Conservation (phyloP, 2,888 invertebrate species). For the Sinopyrophorus schimmeli region DNA sequence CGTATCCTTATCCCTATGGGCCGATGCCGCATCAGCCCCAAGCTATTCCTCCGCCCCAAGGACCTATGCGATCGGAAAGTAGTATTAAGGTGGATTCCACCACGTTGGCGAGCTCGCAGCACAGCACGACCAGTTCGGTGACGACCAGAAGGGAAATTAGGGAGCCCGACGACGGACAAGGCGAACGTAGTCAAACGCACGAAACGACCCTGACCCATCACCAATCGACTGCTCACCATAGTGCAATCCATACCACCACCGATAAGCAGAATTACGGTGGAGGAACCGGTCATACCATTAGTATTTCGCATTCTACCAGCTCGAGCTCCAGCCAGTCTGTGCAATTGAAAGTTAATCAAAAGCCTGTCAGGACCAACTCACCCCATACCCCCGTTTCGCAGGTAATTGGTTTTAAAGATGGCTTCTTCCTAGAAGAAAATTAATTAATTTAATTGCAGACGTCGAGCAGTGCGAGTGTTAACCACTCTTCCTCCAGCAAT, state of each 20-base stretch:
- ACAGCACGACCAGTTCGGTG: conserved; percentile 72
- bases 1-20: conserved; percentile 73
- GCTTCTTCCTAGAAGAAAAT: not conserved
- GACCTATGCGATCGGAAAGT: conserved; percentile 38
- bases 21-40: conserved; percentile 75
- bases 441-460: conserved; percentile 33
- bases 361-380: conserved; percentile 50
- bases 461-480: conserved; percentile 56
- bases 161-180: conserved; percentile 55
- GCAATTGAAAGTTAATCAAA: conserved; percentile 54
- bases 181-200: conserved; percentile 65
- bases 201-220: conserved; percentile 69
- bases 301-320: conserved; percentile 70
- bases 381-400: conserved; percentile 44
- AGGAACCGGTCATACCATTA: conserved; percentile 58
- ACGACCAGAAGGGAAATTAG: conserved; percentile 70
- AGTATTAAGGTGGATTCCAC: conserved; percentile 48
- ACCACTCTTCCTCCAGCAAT: conserved; percentile 55
- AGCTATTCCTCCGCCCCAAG: conserved; percentile 68
- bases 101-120: conserved; percentile 69
- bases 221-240: conserved; percentile 68
- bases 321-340: conserved; percentile 70
- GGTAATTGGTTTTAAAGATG: conserved; percentile 10
- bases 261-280: conserved; percentile 61
- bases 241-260: conserved; percentile 66